A percentile compares a stretch with the other conserved stretches of the same genome.
phyloP scores from a whole-genome alignment of 2,888 invertebrate genomes.

The Hydroisotoma schaefferi region DNA sequence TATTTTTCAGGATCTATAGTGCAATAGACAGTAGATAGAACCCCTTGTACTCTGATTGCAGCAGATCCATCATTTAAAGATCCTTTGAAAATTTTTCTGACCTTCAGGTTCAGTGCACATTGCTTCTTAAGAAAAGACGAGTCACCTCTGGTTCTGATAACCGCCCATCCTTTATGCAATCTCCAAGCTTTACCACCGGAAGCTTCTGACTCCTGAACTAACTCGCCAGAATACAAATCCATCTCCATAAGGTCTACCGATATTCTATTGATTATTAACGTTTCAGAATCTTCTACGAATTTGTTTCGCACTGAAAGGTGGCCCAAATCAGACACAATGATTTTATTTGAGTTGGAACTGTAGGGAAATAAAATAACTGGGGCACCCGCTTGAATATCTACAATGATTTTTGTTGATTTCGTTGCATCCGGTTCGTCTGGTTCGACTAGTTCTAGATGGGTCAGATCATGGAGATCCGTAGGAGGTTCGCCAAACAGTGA shows the following conservation, averaged over 20 bases:
- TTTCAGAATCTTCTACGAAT: slow-evolving; percentile 55
- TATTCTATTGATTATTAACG: slow-evolving; percentile 51
- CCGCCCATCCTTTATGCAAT: slow-evolving; percentile 56
- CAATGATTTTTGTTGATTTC: slow-evolving; percentile 59
- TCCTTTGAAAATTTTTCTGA: slow-evolving; percentile 69
- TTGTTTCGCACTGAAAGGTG: slow-evolving; percentile 72
- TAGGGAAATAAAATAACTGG: slow-evolving; percentile 85
- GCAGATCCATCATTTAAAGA: slow-evolving; percentile 56
- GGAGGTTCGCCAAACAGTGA: slow-evolving; percentile 27
- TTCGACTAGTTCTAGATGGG: too few relatives aligned
- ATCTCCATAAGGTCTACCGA: slow-evolving; percentile 69
- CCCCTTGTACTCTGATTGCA: slow-evolving; percentile 79
- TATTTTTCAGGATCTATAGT: slow-evolving; percentile 80
- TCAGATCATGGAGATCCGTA: not conserved
- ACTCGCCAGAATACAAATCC: slow-evolving; percentile 64
- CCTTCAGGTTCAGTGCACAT: slow-evolving; percentile 71
- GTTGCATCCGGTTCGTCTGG: too few relatives aligned
- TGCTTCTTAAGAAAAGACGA: slow-evolving; percentile 75
- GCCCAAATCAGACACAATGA: slow-evolving; percentile 77
- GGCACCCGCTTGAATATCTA: slow-evolving; percentile 67
- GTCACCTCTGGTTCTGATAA: slow-evolving; percentile 57
- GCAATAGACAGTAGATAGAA: slow-evolving; percentile 77
- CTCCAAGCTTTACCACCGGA: slow-evolving; percentile 43
- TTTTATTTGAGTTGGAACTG: slow-evolving; percentile 70
- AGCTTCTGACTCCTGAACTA: not conserved